Conservation (phyloP, 2,888 invertebrate genomes). For the Tenthredo notha region DNA sequence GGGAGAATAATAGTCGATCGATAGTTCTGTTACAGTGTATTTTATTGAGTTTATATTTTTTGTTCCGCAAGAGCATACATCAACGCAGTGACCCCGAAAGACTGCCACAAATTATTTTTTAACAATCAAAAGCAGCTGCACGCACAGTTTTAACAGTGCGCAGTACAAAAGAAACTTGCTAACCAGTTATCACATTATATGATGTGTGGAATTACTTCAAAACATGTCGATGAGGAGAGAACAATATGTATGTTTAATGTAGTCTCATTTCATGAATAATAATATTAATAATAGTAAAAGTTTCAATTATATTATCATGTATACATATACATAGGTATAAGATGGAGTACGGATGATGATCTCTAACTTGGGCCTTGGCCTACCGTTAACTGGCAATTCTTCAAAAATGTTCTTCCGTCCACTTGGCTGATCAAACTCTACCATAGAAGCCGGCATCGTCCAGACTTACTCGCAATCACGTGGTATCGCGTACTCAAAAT, state of each 20-base stretch:
- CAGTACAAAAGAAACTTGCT: conserved; percentile 37
- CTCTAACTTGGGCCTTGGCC: conserved; percentile 21
- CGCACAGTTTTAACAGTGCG: conserved; percentile 7
- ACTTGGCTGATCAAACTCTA: conserved; percentile 22
- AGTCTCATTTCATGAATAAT: conserved; percentile 33
- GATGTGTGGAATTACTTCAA: conserved; percentile 31
- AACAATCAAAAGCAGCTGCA: conserved; percentile 29
- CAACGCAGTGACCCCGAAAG: conserved; percentile 37
- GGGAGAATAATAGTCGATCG: neutral
- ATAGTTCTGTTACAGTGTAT: neutral
- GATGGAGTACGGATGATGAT: conserved; percentile 24
- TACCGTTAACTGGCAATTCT: conserved; percentile 28
- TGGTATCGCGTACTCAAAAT: neutral
- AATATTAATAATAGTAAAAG: conserved; percentile 43
- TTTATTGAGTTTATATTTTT: conserved; percentile 29
- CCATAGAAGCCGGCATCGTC: neutral
- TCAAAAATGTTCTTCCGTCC: conserved; percentile 23
- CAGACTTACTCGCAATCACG: neutral
- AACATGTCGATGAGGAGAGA: conserved; percentile 29
- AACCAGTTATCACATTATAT: conserved; percentile 22
- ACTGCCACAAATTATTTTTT: conserved; percentile 29
- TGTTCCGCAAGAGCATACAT: conserved; percentile 43
- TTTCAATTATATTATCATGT: conserved; percentile 47
- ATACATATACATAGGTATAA: conserved; percentile 20
- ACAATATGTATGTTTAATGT: conserved; percentile 12